These are phyloP conservation scores for Drosophila acutilabella DNA, from an alignment of 2,888 invertebrate species.

Conservation along the genomic window DNA sequence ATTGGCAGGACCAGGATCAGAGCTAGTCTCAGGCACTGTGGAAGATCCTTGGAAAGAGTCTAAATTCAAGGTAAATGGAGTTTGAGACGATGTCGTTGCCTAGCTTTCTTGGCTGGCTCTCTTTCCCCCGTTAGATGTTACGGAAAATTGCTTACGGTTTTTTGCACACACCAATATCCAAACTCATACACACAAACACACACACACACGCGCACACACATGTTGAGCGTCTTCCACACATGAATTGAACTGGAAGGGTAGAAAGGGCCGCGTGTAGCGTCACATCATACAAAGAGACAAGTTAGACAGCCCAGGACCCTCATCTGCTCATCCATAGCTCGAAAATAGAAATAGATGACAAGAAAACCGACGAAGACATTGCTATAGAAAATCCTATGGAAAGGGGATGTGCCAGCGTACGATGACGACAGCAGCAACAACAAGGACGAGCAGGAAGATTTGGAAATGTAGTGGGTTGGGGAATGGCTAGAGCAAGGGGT, in stretches of 20 bases:
- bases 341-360: constrained; percentile 80
- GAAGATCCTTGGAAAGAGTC: constrained; percentile 5
- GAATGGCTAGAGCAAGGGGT: not conserved
- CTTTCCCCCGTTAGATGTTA: constrained; percentile 75
- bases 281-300: constrained; percentile 80
- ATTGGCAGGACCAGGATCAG: constrained; percentile 56
- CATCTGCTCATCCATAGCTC: constrained; percentile 76
- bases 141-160: constrained; percentile 81
- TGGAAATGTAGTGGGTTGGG: no score
- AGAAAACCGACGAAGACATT: constrained; percentile 77
- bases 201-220: constrained; percentile 46
- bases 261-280: constrained; percentile 42
- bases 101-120: constrained; percentile 57
- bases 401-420: constrained; percentile 21
- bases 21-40: not conserved
- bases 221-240: constrained; percentile 61
- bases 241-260: constrained; percentile 53
- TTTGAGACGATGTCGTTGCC: constrained; percentile 58
- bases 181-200: constrained; percentile 28
- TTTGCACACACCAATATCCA: constrained; percentile 65
- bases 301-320: constrained; percentile 80
- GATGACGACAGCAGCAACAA: constrained; percentile 16
- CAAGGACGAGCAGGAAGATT: no score
- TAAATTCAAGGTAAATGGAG: constrained; percentile 33
- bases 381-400: constrained; percentile 34